Conservation (phyloP, 2,113 vertebrate species). For the Leptobrachium ailaonicum region DNA sequence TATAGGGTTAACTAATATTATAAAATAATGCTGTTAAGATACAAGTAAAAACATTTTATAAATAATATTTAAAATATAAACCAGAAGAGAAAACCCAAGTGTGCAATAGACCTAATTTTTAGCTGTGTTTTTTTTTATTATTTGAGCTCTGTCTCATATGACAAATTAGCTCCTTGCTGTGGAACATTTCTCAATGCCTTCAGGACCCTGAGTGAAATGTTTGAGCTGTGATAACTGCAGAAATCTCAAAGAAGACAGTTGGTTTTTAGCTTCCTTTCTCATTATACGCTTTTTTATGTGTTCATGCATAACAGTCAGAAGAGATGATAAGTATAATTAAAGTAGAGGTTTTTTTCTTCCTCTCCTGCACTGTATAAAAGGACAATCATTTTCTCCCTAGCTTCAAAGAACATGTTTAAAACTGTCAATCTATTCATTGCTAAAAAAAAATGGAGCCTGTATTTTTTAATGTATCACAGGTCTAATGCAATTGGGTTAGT, state of each 20-base stretch:
- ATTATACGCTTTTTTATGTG: background rate
- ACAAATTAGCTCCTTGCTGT: constrained; percentile 1
- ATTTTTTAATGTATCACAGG: too few relatives aligned
- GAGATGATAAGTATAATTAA: background rate
- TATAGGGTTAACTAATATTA: too few relatives aligned
- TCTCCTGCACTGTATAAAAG: background rate
- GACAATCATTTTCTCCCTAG: background rate
- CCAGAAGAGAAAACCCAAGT: background rate
- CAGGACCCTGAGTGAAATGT: background rate
- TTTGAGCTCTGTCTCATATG: background rate
- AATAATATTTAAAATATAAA: background rate
- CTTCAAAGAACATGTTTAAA: background rate
- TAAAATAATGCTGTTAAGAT: too few relatives aligned
- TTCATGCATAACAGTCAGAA: background rate
- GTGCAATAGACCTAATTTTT: background rate
- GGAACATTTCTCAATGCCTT: background rate
- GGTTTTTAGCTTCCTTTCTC: background rate
- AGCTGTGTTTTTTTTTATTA: background rate
- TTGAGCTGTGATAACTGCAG: background rate
- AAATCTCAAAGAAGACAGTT: constrained; percentile 1
- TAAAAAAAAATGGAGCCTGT: too few relatives aligned
- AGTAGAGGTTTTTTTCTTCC: background rate
- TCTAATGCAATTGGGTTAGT: too few relatives aligned
- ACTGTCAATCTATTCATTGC: too few relatives aligned
- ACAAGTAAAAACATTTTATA: background rate